Evolutionary conservation across 2,888 invertebrate genomes (phyloP).

Genomic region (Lysandra coridon): DNA sequence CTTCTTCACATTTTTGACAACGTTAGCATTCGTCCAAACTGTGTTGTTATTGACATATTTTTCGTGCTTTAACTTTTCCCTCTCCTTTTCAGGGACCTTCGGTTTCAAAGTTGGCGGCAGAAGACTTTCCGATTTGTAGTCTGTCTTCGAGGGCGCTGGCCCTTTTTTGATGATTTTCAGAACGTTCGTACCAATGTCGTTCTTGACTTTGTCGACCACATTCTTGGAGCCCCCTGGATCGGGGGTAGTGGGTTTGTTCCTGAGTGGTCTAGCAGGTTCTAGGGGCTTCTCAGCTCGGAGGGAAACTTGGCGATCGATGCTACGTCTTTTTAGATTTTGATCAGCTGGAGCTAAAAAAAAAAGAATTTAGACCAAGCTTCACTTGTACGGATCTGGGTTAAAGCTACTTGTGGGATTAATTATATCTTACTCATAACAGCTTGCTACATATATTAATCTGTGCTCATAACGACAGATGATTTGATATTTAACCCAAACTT

Average conservation of each 20-base stretch:
- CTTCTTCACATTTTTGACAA: constrained; percentile 53
- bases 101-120: constrained; percentile 66
- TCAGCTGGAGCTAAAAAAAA: constrained; percentile 43
- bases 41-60: constrained; percentile 74
- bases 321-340: constrained; percentile 51
- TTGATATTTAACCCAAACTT: no score
- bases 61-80: constrained; percentile 56
- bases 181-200: constrained; percentile 59
- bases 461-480: no score
- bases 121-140: constrained; percentile 50
- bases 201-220: constrained; percentile 47
- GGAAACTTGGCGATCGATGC: constrained; percentile 53
- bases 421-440: no score
- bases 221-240: constrained; percentile 54
- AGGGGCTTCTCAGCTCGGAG: constrained; percentile 53
- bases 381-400: no score
- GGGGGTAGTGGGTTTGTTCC: constrained; percentile 53
- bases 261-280: constrained; percentile 58
- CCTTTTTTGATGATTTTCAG: constrained; percentile 69
- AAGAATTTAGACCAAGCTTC: not conserved
- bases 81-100: constrained; percentile 53
- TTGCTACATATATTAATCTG: no score
- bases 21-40: constrained; percentile 66
- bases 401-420: no score
- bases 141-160: constrained; percentile 52